Evolutionary conservation across 64 coral and sea anemone genomes (phyloP).

Genomic region (Porites lutea): DNA sequence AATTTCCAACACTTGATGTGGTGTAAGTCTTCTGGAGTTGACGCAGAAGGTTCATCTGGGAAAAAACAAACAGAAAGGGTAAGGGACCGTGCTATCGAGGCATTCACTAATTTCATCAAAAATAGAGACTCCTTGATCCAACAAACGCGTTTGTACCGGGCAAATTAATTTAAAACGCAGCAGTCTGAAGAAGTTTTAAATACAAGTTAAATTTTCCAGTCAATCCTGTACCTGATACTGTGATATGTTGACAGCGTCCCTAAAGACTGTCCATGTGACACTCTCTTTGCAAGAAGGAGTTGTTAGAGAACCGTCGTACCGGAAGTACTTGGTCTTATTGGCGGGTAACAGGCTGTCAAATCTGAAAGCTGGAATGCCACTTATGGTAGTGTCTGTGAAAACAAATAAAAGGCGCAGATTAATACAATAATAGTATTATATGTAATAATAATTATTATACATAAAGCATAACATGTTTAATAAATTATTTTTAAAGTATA

Average conservation of each 20-base stretch:
- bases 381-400: background rate
- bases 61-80: background rate
- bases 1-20: slow-evolving; percentile 2
- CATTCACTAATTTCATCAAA: too few relatives aligned
- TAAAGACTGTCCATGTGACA: slow-evolving; percentile 86
- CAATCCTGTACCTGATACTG: slow-evolving; percentile 48
- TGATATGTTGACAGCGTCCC: slow-evolving; percentile 36
- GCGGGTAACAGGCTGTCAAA: slow-evolving; percentile 32
- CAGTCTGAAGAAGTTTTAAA: too few relatives aligned
- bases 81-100: too few relatives aligned
- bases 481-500: too few relatives aligned
- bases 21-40: slow-evolving; percentile 32
- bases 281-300: slow-evolving; percentile 62
- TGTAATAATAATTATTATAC: too few relatives aligned
- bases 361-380: slow-evolving; percentile 12
- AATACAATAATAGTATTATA: too few relatives aligned
- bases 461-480: too few relatives aligned
- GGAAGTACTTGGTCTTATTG: slow-evolving; percentile 64
- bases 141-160: too few relatives aligned
- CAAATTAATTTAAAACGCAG: too few relatives aligned
- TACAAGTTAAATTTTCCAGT: too few relatives aligned
- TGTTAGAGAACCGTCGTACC: slow-evolving; percentile 78
- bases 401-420: background rate
- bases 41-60: slow-evolving; percentile 68
- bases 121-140: too few relatives aligned